phyloP scores from a whole-genome alignment of 2,797 vertebrate species.

The Darevskia mixta region DNA sequence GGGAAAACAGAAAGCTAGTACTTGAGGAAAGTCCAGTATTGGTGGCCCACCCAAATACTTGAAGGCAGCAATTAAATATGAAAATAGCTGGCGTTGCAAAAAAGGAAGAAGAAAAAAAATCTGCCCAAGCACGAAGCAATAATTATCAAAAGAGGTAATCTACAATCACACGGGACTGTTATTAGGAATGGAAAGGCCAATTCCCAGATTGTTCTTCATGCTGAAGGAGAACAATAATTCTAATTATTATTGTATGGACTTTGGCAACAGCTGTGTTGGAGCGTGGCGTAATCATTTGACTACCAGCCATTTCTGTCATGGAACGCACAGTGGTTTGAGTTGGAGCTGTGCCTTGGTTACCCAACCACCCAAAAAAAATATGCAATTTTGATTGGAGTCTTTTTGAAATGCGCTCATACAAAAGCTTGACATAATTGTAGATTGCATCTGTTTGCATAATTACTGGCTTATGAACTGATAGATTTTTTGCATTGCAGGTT shows the following conservation, averaged over 20 bases:
- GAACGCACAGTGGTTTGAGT: background rate
- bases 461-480: conserved; percentile 26
- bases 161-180: conserved; percentile 17
- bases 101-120: background rate
- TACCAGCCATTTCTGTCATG: background rate
- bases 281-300: background rate
- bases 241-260: conserved; percentile 50
- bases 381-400: background rate
- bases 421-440: conserved; percentile 13
- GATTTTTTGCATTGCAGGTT: conserved; percentile 22
- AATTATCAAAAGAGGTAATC: conserved; percentile 37
- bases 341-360: background rate
- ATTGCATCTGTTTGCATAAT: conserved; percentile 29
- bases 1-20: background rate
- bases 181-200: conserved; percentile 23
- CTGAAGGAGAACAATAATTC: conserved; percentile 40
- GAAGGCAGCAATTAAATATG: conserved; percentile 1
- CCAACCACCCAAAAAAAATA: background rate
- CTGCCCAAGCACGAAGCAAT: background rate
- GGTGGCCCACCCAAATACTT: conserved; percentile 35
- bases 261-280: conserved; percentile 27
- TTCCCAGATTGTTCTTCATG: conserved; percentile 3
- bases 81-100: conserved; percentile 37
- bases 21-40: background rate
- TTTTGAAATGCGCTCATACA: background rate